Conservation (phyloP, 2,888 invertebrate species). For the Synanthedon myopaeformis region DNA sequence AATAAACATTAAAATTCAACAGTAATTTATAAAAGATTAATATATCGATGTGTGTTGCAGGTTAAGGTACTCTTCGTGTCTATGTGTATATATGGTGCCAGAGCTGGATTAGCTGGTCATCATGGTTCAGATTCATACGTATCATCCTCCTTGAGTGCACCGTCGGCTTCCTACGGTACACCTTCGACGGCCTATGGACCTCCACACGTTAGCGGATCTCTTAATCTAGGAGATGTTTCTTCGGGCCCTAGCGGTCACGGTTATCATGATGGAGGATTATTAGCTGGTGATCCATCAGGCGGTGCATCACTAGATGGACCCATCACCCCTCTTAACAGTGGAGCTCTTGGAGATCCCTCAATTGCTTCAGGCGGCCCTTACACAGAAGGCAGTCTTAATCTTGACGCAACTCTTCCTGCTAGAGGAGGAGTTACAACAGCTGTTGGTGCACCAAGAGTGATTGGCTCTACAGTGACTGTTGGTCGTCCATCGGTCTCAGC, state of each 20-base stretch:
- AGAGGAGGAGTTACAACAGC: constrained; percentile 8
- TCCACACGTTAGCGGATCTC: constrained; percentile 12
- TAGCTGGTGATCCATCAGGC: neutral
- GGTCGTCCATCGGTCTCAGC: constrained; percentile 20
- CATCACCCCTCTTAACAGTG: neutral
- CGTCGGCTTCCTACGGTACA: constrained; percentile 48
- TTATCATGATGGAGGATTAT: neutral
- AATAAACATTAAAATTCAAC: neutral
- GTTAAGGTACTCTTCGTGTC: constrained; percentile 44
- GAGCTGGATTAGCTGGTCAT: constrained; percentile 37
- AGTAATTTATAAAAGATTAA: neutral
- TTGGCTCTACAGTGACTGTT: constrained; percentile 8
- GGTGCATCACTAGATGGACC: neutral
- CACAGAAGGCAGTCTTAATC: constrained; percentile 7
- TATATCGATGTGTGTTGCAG: constrained; percentile 35
- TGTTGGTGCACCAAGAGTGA: constrained; percentile 21
- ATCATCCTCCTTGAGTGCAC: constrained; percentile 39
- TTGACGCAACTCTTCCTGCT: constrained; percentile 4
- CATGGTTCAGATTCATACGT: constrained; percentile 42
- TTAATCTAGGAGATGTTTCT: constrained; percentile 4
- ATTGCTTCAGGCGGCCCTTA: constrained; percentile 1
- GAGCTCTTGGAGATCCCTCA: constrained; percentile 2
- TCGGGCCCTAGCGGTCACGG: neutral
- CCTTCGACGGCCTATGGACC: constrained; percentile 44
- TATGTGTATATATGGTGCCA: constrained; percentile 41